A percentile compares a stretch with the other conserved stretches of the same genome.
These are phyloP conservation scores for Polyommatus iphigenia DNA, from an alignment of 2,888 invertebrate genomes.

Conservation along the genomic window DNA sequence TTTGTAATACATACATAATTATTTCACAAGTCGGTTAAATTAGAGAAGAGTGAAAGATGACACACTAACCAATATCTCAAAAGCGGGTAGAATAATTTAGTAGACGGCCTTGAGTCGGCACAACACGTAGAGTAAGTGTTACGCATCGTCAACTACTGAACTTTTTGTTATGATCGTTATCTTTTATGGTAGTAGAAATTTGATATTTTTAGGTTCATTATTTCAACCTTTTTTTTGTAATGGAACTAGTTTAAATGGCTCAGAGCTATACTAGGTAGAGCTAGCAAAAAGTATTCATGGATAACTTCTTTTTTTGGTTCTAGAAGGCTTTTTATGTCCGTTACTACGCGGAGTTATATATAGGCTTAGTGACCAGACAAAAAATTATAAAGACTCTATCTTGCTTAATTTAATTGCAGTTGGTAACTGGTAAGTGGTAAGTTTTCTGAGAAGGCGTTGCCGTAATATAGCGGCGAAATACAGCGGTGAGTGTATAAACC, in stretches of 20 bases:
- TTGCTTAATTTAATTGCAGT: neutral
- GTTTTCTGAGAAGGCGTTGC: too few relatives aligned
- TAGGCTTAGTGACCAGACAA: neutral
- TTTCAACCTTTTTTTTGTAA: neutral
- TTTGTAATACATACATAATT: too few relatives aligned
- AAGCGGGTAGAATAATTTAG: neutral
- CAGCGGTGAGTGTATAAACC: too few relatives aligned
- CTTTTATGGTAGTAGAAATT: slow-evolving; percentile 21
- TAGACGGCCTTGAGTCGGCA: slow-evolving; percentile 14
- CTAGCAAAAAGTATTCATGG: slow-evolving; percentile 10
- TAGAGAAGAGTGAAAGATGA: neutral
- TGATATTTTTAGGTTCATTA: slow-evolving; percentile 2
- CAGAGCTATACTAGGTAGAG: neutral
- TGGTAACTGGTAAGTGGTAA: neutral
- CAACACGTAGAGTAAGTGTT: slow-evolving; percentile 23
- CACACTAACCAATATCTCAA: slow-evolving; percentile 19
- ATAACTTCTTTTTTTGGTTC: slow-evolving; percentile 3
- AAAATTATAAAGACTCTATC: neutral
- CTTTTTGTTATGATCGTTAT: slow-evolving; percentile 4
- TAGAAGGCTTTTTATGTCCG: neutral
- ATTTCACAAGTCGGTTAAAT: neutral
- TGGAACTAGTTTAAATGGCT: slow-evolving; percentile 7
- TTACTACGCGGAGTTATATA: neutral
- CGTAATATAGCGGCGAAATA: too few relatives aligned
- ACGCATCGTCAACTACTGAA: slow-evolving; percentile 37